Conservation (phyloP, 2,113 vertebrate genomes). For the Alectura lathami region DNA sequence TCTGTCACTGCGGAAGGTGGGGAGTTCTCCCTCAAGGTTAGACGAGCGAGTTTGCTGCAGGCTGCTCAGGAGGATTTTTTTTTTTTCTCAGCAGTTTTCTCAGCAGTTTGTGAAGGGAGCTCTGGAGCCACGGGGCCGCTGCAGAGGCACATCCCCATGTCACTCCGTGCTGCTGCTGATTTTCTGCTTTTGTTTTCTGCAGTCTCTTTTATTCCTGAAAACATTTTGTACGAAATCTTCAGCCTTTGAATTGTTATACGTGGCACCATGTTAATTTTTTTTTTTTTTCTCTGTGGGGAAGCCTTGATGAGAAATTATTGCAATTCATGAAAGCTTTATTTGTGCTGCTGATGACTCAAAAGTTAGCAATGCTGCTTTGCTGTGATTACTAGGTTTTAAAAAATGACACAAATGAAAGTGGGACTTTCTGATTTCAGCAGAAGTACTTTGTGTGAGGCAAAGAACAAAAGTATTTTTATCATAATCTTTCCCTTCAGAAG, state of each 20-base stretch:
- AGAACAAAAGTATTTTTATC: background rate
- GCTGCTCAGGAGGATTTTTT: too few species aligned
- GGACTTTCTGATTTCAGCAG: slow-evolving; percentile 28
- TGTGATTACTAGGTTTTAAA: slow-evolving; percentile 25
- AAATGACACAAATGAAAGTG: slow-evolving; percentile 41
- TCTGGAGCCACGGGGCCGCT: background rate
- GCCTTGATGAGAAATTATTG: slow-evolving; percentile 56
- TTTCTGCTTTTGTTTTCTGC: background rate
- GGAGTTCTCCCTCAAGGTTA: background rate
- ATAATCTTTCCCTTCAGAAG: background rate
- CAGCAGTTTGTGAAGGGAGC: fast-evolving
- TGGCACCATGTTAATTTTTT: background rate
- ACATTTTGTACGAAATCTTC: background rate
- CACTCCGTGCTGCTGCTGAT: background rate
- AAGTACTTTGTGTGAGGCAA: background rate
- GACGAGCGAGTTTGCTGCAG: background rate
- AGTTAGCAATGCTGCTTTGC: slow-evolving; percentile 48
- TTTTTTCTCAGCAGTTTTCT: fast-evolving
- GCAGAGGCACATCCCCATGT: fast-evolving
- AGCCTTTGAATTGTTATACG: background rate
- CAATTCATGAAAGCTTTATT: slow-evolving; percentile 53
- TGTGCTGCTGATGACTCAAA: slow-evolving; percentile 65
- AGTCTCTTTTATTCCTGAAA: background rate
- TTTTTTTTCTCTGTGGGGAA: slow-evolving; percentile 24
- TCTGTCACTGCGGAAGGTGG: fast-evolving